Percentiles rank a stretch among this genome's conserved stretches.
These are phyloP conservation scores for Scolopax mira DNA, from an alignment of 2,113 vertebrate genomes.

Conservation along the genomic window DNA sequence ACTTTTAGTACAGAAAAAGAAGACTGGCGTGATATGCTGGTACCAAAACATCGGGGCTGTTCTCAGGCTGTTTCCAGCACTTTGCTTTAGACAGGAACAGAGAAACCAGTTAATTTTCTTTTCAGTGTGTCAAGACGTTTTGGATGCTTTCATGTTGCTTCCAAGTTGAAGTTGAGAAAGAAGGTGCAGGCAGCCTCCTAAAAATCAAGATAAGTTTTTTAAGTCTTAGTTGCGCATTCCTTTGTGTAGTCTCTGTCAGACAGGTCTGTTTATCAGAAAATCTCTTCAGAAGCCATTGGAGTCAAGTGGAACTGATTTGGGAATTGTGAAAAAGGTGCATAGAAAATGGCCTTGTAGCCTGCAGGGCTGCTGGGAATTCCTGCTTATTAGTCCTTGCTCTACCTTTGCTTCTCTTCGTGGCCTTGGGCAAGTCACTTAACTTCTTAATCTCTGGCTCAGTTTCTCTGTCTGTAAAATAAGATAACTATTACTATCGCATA, in stretches of 20 bases:
- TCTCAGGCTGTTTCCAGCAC: not conserved
- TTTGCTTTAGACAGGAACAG: not conserved
- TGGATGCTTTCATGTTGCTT: not conserved
- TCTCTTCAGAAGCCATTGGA: not conserved
- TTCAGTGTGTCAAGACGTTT: fast-evolving
- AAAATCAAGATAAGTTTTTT: not conserved
- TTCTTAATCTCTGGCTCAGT: conserved; percentile 58
- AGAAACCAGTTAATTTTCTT: not conserved
- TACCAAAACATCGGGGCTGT: not conserved
- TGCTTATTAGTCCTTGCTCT: conserved; percentile 28
- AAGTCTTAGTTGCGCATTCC: not conserved
- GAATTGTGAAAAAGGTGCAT: not conserved
- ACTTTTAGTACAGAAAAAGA: not conserved
- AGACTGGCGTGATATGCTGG: not conserved
- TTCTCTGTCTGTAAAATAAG: conserved; percentile 51
- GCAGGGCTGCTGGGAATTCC: conserved; percentile 39
- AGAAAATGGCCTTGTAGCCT: not conserved
- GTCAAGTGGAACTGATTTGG: conserved; percentile 1
- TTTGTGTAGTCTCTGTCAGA: not conserved
- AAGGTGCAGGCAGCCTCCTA: not conserved
- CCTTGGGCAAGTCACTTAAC: conserved; percentile 59
- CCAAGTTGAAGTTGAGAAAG: not conserved
- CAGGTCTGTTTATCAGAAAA: not conserved
- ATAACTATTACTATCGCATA: conserved; percentile 45
- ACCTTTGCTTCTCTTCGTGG: conserved; percentile 24